Evolutionary conservation across 2,113 vertebrate species (phyloP).

Genomic region (Motacilla tschutschensis): DNA sequence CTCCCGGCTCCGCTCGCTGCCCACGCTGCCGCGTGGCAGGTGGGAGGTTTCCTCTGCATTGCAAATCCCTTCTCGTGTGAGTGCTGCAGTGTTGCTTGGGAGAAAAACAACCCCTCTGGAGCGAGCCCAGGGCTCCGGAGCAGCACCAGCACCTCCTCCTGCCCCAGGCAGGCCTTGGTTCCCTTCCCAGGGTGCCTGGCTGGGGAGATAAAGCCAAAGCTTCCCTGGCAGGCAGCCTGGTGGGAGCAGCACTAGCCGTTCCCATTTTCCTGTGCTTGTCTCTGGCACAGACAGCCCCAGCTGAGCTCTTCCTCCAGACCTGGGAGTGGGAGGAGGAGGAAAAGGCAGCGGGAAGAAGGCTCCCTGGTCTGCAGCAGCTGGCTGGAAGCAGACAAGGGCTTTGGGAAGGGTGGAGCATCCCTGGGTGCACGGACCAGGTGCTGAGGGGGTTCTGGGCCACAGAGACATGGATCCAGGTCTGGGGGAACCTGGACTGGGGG

Average conservation of each 20-base stretch:
- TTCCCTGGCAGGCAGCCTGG: background rate
- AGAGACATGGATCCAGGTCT: background rate
- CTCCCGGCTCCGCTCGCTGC: conserved; percentile 19
- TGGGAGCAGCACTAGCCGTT: background rate
- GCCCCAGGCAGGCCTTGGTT: background rate
- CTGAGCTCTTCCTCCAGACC: background rate
- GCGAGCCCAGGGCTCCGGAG: background rate
- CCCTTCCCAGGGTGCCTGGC: background rate
- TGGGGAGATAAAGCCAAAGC: background rate
- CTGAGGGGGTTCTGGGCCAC: fast-evolving
- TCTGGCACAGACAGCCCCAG: background rate
- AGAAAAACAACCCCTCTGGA: conserved; percentile 47
- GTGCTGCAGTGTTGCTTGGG: conserved; percentile 39
- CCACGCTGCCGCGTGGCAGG: conserved; percentile 14
- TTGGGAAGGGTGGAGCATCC: background rate
- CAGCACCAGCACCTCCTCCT: background rate
- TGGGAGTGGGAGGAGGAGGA: background rate
- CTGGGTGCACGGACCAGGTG: background rate
- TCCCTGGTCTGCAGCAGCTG: background rate
- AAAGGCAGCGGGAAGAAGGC: background rate
- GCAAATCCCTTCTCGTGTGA: conserved; percentile 39
- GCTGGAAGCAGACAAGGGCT: background rate
- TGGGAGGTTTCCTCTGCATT: conserved; percentile 55
- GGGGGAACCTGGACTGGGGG: background rate
- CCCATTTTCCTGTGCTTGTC: background rate